Conservation (phyloP, 2,888 invertebrate genomes). For the Alloplasta piceator region DNA sequence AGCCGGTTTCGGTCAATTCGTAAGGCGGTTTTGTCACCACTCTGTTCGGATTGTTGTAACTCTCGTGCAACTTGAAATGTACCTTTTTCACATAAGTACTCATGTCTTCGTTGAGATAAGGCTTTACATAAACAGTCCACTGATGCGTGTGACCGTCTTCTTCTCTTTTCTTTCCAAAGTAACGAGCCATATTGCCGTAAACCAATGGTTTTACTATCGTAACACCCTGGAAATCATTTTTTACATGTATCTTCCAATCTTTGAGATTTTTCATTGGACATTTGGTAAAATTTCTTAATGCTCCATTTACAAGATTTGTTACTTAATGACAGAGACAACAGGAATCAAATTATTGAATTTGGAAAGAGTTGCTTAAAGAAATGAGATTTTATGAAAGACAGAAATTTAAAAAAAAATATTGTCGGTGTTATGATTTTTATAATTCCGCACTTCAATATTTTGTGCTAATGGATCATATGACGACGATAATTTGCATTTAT, state of each 20-base stretch:
- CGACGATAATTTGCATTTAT: too few species aligned
- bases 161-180: slow-evolving; percentile 98
- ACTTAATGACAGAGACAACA: too few species aligned
- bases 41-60: slow-evolving; percentile 96
- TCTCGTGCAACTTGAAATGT: slow-evolving; percentile 98
- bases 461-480: too few species aligned
- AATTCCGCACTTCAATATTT: too few species aligned
- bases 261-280: slow-evolving; percentile 12
- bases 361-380: too few species aligned
- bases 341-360: too few species aligned
- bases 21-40: slow-evolving; percentile 98
- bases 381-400: too few species aligned
- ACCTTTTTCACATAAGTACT: slow-evolving; percentile 97
- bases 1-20: slow-evolving; percentile 98
- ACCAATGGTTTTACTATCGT: slow-evolving; percentile 97
- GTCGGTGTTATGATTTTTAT: too few species aligned
- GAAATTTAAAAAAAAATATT: too few species aligned
- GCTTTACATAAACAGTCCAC: slow-evolving; percentile 98
- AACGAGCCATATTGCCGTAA: slow-evolving; percentile 97
- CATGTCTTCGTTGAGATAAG: slow-evolving; percentile 97
- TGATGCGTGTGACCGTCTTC: slow-evolving; percentile 99
- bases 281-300: not conserved
- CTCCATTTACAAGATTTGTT: too few species aligned
- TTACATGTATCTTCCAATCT: not conserved
- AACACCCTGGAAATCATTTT: slow-evolving; percentile 87